These are phyloP conservation scores for Merops nubicus DNA, from an alignment of 2,113 vertebrate genomes.

Conservation along the genomic window DNA sequence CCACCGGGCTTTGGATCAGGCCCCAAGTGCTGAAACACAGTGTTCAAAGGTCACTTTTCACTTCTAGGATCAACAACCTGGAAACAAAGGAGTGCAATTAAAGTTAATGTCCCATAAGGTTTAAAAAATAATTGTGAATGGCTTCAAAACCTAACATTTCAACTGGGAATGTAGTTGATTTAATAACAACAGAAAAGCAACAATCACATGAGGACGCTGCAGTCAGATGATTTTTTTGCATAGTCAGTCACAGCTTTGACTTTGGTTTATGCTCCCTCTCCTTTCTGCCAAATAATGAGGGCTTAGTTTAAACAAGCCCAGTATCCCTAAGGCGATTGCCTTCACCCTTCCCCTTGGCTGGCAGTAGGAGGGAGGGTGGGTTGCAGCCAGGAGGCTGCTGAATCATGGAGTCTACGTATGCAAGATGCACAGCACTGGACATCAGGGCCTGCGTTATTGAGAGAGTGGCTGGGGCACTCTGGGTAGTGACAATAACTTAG, in stretches of 20 bases:
- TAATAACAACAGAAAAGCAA: constrained; percentile 3
- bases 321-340: neutral
- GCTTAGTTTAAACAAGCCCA: constrained; percentile 50
- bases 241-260: constrained; percentile 22
- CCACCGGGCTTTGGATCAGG: neutral
- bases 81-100: constrained; percentile 19
- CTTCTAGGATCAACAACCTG: constrained; percentile 24
- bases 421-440: neutral
- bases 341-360: neutral
- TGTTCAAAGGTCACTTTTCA: constrained; percentile 35
- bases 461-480: neutral
- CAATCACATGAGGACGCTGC: constrained; percentile 54
- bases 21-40: neutral
- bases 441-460: neutral
- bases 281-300: constrained; percentile 34
- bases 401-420: neutral
- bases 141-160: constrained; percentile 19
- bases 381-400: neutral
- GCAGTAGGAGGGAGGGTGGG: neutral
- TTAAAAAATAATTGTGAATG: constrained; percentile 20
- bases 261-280: constrained; percentile 22
- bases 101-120: neutral
- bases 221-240: constrained; percentile 58
- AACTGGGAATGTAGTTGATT: neutral
- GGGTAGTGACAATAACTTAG: neutral